Percentiles rank a stretch among this genome's conserved stretches.
Evolutionary conservation across 2,888 invertebrate species (phyloP).

Genomic region (Aphelenchoides bicaudatus): DNA sequence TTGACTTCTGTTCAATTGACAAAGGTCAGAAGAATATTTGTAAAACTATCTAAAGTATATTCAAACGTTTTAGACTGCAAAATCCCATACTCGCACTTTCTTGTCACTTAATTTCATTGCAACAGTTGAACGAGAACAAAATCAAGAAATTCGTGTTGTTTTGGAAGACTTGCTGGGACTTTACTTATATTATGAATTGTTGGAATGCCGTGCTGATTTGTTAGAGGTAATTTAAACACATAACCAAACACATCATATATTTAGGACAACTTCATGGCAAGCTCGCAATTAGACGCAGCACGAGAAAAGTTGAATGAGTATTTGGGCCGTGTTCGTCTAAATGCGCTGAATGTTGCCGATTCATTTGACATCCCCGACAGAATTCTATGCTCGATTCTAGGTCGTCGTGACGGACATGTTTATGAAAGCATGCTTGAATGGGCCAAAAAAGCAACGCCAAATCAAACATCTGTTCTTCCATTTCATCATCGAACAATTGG

Average conservation of each 20-base stretch:
- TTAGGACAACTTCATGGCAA: slow-evolving; percentile 42
- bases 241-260: slow-evolving; percentile 2
- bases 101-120: slow-evolving; percentile 21
- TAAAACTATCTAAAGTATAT: too few relatives aligned
- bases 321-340: slow-evolving; percentile 72
- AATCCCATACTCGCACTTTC: slow-evolving; percentile 29
- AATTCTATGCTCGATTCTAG: slow-evolving; percentile 58
- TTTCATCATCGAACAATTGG: slow-evolving; percentile 10
- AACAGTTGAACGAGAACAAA: slow-evolving; percentile 10
- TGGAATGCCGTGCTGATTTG: slow-evolving; percentile 21
- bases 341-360: slow-evolving; percentile 85
- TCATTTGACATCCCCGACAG: slow-evolving; percentile 71
- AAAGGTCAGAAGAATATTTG: too few relatives aligned
- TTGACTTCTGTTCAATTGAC: slow-evolving; percentile 37
- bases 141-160: not conserved
- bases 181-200: slow-evolving; percentile 27
- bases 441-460: slow-evolving; percentile 44
- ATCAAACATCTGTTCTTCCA: slow-evolving; percentile 23
- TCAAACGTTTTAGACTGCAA: slow-evolving; percentile 24
- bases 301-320: slow-evolving; percentile 37
- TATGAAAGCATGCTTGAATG: slow-evolving; percentile 61
- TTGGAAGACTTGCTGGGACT: slow-evolving; percentile 26
- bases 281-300: slow-evolving; percentile 40
- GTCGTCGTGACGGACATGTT: slow-evolving; percentile 61
- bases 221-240: slow-evolving; percentile 16